Evolutionary conservation across 2,113 vertebrate species (phyloP).

Genomic region (Casuarius casuarius): DNA sequence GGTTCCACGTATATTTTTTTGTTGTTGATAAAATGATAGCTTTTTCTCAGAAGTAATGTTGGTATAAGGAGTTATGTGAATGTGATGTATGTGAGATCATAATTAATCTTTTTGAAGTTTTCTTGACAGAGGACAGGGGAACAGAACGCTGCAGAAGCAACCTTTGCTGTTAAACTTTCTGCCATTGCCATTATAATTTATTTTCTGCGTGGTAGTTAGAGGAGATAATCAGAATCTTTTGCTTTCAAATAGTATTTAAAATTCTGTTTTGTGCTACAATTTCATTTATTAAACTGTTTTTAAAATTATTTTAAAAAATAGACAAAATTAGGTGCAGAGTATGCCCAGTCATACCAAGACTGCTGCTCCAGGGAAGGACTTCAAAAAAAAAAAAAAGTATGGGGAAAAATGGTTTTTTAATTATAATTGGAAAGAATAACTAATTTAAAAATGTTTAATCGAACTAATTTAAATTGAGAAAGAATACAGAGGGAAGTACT

Average conservation of each 20-base stretch:
- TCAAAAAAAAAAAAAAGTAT: background rate
- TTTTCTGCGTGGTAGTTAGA: background rate
- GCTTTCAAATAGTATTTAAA: background rate
- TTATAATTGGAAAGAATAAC: slow-evolving; percentile 40
- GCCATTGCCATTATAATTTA: background rate
- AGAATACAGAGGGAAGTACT: background rate
- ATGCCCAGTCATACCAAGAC: background rate
- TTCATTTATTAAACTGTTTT: background rate
- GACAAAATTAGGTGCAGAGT: background rate
- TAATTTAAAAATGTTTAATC: slow-evolving; percentile 45
- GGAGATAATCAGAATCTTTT: background rate
- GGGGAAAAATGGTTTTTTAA: background rate
- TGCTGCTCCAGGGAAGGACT: background rate
- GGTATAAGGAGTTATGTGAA: background rate
- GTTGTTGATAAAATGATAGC: too few relatives aligned
- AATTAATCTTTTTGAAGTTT: background rate
- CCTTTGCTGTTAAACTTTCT: background rate
- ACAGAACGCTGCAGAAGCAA: background rate
- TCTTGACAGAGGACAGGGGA: background rate
- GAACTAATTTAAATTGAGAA: slow-evolving; percentile 37
- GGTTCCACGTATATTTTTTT: background rate
- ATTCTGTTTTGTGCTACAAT: background rate
- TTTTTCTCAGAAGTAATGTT: background rate
- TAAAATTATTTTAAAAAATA: background rate
- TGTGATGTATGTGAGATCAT: background rate